Evolutionary conservation across 2,888 invertebrate species (phyloP).

Genomic region (Sturmia bella): DNA sequence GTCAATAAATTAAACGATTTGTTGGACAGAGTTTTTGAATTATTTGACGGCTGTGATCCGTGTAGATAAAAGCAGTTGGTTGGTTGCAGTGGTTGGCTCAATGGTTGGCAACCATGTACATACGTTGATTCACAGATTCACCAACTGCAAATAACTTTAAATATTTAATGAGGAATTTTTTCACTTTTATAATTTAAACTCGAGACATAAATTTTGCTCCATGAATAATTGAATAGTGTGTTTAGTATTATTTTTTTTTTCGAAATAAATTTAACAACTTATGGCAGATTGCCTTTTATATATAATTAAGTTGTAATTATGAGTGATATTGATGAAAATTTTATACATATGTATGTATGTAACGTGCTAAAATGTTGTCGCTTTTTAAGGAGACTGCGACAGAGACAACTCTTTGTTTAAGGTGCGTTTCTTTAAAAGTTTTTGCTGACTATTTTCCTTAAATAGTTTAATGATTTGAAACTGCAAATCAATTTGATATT

Average conservation of each 20-base stretch:
- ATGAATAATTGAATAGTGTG: too few relatives aligned
- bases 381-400: constrained; percentile 16
- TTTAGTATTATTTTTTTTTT: constrained; percentile 16
- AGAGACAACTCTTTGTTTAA: constrained; percentile 6
- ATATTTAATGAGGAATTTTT: constrained; percentile 41
- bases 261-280: constrained; percentile 8
- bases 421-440: background rate
- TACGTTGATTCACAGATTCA: constrained; percentile 1
- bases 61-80: constrained; percentile 15
- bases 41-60: constrained; percentile 76
- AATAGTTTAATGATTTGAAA: constrained; percentile 49
- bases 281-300: constrained; percentile 57
- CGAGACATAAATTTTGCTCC: too few relatives aligned
- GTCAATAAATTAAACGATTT: constrained; percentile 75
- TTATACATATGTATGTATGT: constrained; percentile 35
- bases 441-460: constrained; percentile 25
- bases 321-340: constrained; percentile 31
- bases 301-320: constrained; percentile 66
- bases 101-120: constrained; percentile 7
- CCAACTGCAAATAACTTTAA: constrained; percentile 5
- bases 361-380: constrained; percentile 58
- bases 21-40: constrained; percentile 76
- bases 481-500: constrained; percentile 31
- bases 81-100: background rate
- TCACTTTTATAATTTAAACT: background rate